Evolutionary conservation across 1,140 invertebrate genomes (phyloP).

Genomic region (Limonius californicus): DNA sequence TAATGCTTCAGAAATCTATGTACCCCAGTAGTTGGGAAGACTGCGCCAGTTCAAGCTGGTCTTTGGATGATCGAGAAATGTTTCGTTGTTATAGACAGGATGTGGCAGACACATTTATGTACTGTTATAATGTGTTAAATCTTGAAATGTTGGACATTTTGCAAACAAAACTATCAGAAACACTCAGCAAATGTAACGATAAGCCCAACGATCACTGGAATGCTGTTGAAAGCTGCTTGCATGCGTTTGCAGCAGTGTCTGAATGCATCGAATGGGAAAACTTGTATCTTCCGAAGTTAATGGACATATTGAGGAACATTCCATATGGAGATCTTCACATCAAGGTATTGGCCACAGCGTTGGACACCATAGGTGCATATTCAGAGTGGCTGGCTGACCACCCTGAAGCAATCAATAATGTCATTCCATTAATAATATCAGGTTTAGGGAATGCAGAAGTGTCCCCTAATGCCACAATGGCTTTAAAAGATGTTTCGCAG

Average conservation of each 20-base stretch:
- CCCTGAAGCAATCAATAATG: constrained; percentile 65
- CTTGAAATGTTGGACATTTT: constrained; percentile 65
- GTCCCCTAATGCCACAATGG: constrained; percentile 76
- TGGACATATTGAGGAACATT: constrained; percentile 64
- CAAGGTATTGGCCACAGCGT: constrained; percentile 61
- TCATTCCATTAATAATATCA: constrained; percentile 64
- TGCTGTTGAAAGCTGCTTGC: constrained; percentile 73
- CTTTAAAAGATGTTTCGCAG: constrained; percentile 78
- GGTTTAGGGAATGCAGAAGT: constrained; percentile 65
- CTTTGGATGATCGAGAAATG: constrained; percentile 75
- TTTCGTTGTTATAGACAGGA: constrained; percentile 90
- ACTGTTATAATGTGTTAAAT: constrained; percentile 76
- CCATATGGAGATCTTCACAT: constrained; percentile 59
- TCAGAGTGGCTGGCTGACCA: constrained; percentile 76
- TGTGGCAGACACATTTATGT: constrained; percentile 83
- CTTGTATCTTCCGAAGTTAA: constrained; percentile 59
- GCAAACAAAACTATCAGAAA: constrained; percentile 54
- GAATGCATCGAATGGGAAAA: constrained; percentile 68
- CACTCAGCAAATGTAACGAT: constrained; percentile 47
- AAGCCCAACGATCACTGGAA: constrained; percentile 50
- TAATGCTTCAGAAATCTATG: constrained; percentile 64
- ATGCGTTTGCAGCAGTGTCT: constrained; percentile 75
- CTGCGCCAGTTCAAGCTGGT: constrained; percentile 45
- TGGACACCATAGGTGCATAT: constrained; percentile 74
- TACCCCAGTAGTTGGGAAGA: constrained; percentile 51